phyloP scores from a whole-genome alignment of 2,888 invertebrate species.

The Drosophila cognata region DNA sequence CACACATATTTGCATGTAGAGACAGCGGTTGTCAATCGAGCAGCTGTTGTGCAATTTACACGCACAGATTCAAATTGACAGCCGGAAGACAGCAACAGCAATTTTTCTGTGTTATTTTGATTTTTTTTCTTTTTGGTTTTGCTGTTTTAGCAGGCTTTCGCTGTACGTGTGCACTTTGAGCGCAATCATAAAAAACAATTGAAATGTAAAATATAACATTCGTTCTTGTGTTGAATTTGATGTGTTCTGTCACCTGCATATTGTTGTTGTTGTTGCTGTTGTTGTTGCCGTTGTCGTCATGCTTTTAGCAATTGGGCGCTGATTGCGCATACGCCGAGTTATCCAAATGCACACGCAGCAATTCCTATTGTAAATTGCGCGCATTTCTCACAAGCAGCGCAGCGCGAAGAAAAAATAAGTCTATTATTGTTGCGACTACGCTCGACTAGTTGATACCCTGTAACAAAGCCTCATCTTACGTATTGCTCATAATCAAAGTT shows the following conservation, averaged over 20 bases:
- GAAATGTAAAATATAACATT: constrained; percentile 80
- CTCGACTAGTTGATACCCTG: background rate
- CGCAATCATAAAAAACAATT: constrained; percentile 80
- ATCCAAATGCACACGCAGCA: constrained; percentile 75
- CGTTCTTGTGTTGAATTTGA: constrained; percentile 48
- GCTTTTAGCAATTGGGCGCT: constrained; percentile 74
- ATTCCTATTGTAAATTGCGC: constrained; percentile 76
- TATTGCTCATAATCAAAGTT: background rate
- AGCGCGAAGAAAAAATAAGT: constrained; percentile 25
- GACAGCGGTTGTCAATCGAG: constrained; percentile 66
- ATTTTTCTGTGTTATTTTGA: constrained; percentile 7
- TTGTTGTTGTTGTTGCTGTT: constrained; percentile 37
- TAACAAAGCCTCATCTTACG: background rate
- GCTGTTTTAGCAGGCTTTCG: constrained; percentile 20
- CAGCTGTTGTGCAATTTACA: constrained; percentile 79
- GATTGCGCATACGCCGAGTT: constrained; percentile 75
- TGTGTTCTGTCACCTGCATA: constrained; percentile 61
- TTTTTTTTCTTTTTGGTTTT: background rate
- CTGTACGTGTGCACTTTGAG: constrained; percentile 73
- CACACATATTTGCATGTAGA: background rate
- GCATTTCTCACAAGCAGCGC: constrained; percentile 65
- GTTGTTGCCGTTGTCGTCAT: constrained; percentile 45
- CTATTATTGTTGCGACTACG: constrained; percentile 6
- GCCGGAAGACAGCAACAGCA: constrained; percentile 56
- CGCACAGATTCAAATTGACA: constrained; percentile 77